Evolutionary conservation across 2,888 invertebrate species (phyloP).

Genomic region (Crioceris asparagi): DNA sequence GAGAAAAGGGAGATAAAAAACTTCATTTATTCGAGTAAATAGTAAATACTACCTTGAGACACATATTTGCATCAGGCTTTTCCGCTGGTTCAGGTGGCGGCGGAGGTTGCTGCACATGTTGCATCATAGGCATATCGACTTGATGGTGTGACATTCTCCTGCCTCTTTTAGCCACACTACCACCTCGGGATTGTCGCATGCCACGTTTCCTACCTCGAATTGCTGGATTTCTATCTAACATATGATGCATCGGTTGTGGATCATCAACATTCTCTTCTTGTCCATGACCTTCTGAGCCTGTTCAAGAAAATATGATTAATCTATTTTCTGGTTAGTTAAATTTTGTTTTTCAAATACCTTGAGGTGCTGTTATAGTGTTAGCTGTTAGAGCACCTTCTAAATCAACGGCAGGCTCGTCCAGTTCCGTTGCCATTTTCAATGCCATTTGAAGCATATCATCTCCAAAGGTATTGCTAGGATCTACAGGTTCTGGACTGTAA

Average conservation of each 20-base stretch:
- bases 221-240: constrained; percentile 23
- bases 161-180: constrained; percentile 27
- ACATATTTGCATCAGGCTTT: constrained; percentile 80
- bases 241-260: constrained; percentile 27
- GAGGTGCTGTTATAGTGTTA: constrained; percentile 53
- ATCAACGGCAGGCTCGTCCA: constrained; percentile 76
- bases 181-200: constrained; percentile 27
- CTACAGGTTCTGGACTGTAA: constrained; percentile 51
- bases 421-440: constrained; percentile 75
- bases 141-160: constrained; percentile 31
- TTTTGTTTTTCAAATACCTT: background rate
- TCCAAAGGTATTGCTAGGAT: constrained; percentile 53
- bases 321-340: background rate
- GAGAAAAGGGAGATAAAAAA: no score
- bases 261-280: constrained; percentile 29
- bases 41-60: constrained; percentile 67
- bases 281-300: constrained; percentile 1
- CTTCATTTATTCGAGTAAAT: background rate
- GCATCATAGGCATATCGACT: constrained; percentile 39
- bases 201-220: constrained; percentile 31
- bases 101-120: constrained; percentile 41
- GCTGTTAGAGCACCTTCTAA: constrained; percentile 73
- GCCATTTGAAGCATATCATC: constrained; percentile 82
- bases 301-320: background rate
- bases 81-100: constrained; percentile 58